These are phyloP conservation scores for Camponotus fellah DNA, from an alignment of 2,888 invertebrate genomes.

Conservation along the genomic window DNA sequence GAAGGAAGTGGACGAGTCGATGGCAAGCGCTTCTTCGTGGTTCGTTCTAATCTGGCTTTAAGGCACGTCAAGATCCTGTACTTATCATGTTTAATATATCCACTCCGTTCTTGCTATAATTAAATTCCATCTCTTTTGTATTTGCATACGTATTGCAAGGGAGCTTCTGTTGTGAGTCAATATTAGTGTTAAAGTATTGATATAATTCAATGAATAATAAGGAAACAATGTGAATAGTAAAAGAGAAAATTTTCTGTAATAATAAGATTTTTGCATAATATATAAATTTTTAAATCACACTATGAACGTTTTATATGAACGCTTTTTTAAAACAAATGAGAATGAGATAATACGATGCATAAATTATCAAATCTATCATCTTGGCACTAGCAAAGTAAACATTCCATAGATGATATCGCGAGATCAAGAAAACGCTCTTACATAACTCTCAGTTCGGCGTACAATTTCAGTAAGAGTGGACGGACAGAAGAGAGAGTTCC, in stretches of 20 bases:
- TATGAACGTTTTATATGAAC: background rate
- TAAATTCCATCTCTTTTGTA: slow-evolving; percentile 5
- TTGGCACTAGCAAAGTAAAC: background rate
- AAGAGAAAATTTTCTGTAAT: background rate
- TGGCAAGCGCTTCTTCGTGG: slow-evolving; percentile 69
- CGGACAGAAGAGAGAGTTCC: slow-evolving; percentile 76
- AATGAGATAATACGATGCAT: background rate
- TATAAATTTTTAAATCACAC: background rate
- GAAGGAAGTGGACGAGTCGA: slow-evolving; percentile 76
- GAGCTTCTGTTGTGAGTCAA: background rate
- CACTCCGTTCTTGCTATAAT: slow-evolving; percentile 11
- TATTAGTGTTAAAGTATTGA: background rate
- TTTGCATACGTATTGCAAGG: background rate
- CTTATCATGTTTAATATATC: slow-evolving; percentile 36
- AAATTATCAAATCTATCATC: background rate
- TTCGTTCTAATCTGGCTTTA: slow-evolving; percentile 68
- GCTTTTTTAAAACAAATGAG: background rate
- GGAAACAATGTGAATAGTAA: background rate
- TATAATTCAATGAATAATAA: background rate
- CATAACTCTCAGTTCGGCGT: slow-evolving; percentile 62
- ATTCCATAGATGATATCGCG: background rate
- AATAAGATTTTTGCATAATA: background rate
- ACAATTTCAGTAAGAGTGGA: slow-evolving; percentile 76
- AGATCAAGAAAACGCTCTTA: background rate
- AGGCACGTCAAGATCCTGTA: slow-evolving; percentile 43